phyloP scores from a whole-genome alignment of 1,140 invertebrate genomes.

The Diploscapter pachys region DNA sequence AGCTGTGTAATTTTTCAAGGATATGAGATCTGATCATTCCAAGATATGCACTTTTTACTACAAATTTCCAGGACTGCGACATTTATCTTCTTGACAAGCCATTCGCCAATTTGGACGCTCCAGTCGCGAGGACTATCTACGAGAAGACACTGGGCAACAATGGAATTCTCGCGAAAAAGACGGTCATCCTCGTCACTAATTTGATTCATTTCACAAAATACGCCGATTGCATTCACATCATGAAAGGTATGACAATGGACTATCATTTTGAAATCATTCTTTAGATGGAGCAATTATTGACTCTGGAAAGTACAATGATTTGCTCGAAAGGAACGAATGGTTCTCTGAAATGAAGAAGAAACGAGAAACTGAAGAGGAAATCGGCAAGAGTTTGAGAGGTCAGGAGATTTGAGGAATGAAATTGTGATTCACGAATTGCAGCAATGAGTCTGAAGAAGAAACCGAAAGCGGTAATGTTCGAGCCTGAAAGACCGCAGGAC shows the following conservation, averaged over 20 bases:
- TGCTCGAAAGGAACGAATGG: conserved; percentile 1
- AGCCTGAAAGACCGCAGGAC: conserved; percentile 1
- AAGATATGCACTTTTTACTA: background rate
- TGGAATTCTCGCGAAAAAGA: conserved; percentile 15
- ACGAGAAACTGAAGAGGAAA: conserved; percentile 18
- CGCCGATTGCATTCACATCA: conserved; percentile 2
- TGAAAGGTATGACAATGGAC: conserved; percentile 7
- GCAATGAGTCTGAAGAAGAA: background rate
- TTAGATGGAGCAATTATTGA: conserved; percentile 11
- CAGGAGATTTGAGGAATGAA: background rate
- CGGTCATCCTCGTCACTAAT: conserved; percentile 14
- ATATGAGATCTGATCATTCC: no score
- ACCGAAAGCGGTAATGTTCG: conserved; percentile 6
- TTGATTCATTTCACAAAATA: conserved; percentile 1
- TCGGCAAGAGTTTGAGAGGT: background rate
- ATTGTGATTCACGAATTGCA: conserved; percentile 3
- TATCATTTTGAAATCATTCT: background rate
- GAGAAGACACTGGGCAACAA: conserved; percentile 11
- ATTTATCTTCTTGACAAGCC: conserved; percentile 23
- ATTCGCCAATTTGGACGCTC: conserved; percentile 12
- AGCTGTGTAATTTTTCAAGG: no score
- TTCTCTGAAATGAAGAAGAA: conserved; percentile 1
- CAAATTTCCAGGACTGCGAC: conserved; percentile 13
- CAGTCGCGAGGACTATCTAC: conserved; percentile 10
- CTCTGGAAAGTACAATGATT: conserved; percentile 6